Conservation (phyloP, 2,113 vertebrate species). For the Oenanthe oenanthe region DNA sequence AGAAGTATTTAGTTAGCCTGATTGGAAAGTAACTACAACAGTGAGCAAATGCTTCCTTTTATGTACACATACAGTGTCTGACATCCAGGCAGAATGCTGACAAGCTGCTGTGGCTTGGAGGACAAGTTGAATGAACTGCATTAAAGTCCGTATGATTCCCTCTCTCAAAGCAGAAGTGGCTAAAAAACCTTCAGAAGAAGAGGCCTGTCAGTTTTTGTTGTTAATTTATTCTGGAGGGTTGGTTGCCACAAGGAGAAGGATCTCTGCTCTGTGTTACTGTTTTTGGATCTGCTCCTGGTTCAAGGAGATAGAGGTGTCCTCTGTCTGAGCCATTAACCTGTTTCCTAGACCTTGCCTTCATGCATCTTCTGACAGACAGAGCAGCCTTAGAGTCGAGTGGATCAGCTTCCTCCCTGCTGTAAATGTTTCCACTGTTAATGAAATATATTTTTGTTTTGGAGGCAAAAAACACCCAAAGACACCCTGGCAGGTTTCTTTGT, state of each 20-base stretch:
- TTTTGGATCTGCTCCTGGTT: not conserved
- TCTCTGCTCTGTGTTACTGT: not conserved
- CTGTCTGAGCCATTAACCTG: not conserved
- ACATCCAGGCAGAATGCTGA: not conserved
- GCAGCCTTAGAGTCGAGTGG: not conserved
- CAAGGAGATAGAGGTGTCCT: not conserved
- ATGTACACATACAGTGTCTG: fast-evolving
- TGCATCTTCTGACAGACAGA: not conserved
- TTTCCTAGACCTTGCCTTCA: not conserved
- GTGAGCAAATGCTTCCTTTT: not conserved
- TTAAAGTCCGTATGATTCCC: not conserved
- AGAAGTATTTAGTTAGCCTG: not conserved
- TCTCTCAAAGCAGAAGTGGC: not conserved
- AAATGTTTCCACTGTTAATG: not conserved
- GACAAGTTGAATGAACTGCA: not conserved
- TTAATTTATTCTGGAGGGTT: not conserved
- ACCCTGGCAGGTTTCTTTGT: not conserved
- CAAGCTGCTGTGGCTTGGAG: not conserved
- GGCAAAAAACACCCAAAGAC: not conserved
- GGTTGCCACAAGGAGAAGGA: not conserved
- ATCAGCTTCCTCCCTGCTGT: not conserved
- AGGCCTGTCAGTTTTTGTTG: not conserved
- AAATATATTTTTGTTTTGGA: not conserved
- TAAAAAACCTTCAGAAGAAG: not conserved
- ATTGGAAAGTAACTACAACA: not conserved